Conservation (phyloP, 2,797 vertebrate genomes). For the Rallus crepitans region DNA sequence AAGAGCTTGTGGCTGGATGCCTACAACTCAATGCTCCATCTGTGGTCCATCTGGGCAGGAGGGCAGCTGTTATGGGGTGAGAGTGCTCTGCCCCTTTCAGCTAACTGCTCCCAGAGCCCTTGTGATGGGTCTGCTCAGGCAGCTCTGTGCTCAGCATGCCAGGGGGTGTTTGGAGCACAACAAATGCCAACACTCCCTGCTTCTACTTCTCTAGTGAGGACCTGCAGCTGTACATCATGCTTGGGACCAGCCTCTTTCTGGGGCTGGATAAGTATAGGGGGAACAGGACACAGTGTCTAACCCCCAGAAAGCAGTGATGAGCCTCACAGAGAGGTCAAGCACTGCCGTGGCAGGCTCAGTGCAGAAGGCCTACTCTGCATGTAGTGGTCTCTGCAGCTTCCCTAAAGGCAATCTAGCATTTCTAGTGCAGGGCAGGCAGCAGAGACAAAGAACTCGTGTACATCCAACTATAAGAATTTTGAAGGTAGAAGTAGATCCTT, state of each 20-base stretch:
- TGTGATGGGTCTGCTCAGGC: rapidly evolving
- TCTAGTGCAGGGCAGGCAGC: background rate
- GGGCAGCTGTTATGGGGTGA: background rate
- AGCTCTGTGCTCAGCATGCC: background rate
- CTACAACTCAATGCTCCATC: rapidly evolving
- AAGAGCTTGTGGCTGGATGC: background rate
- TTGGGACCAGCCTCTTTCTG: background rate
- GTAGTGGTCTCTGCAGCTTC: background rate
- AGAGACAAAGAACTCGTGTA: background rate
- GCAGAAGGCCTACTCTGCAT: background rate
- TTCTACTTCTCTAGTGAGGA: background rate
- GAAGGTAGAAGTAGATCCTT: background rate
- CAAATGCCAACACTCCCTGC: rapidly evolving
- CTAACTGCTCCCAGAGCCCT: background rate
- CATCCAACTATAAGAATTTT: background rate
- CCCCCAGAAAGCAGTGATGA: background rate
- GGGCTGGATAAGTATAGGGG: background rate
- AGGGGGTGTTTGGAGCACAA: rapidly evolving
- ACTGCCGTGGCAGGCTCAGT: background rate
- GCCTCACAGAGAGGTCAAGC: background rate
- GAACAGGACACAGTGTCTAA: background rate
- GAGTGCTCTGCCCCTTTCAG: background rate
- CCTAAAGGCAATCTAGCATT: background rate
- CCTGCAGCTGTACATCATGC: background rate
- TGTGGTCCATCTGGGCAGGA: no score